A percentile compares a stretch with the other conserved stretches of the same genome.
These are phyloP conservation scores for Fregetta grallaria DNA, from an alignment of 2,113 vertebrate species.

Conservation along the genomic window DNA sequence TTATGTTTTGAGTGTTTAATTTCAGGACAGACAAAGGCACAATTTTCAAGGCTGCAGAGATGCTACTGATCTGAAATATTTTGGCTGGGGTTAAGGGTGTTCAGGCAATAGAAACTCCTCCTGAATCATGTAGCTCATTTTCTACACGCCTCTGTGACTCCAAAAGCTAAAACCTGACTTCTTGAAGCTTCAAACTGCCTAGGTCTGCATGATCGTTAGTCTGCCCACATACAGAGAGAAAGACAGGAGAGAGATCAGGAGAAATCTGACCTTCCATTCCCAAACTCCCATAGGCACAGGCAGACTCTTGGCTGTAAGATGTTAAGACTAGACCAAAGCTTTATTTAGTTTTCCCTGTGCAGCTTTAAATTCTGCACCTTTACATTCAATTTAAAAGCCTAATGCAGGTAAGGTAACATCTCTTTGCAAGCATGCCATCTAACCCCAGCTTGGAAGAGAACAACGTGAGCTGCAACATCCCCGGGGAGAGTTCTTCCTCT, in stretches of 20 bases:
- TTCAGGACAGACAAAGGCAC: neutral
- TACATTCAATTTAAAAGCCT: neutral
- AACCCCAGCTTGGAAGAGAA: neutral
- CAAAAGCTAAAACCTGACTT: neutral
- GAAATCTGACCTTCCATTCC: neutral
- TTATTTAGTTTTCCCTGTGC: neutral
- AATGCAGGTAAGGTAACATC: neutral
- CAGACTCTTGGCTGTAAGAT: neutral
- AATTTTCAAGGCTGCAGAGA: neutral
- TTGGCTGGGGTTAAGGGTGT: neutral
- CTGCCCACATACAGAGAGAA: neutral
- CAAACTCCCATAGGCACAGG: neutral
- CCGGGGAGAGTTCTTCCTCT: neutral
- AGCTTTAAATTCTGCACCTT: neutral
- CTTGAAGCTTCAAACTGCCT: neutral
- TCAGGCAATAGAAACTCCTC: neutral
- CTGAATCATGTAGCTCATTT: neutral
- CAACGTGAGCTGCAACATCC: neutral
- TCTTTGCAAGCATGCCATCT: neutral
- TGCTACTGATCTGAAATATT: neutral
- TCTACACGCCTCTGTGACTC: neutral
- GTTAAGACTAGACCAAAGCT: neutral
- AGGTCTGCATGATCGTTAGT: neutral
- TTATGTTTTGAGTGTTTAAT: rapidly evolving
- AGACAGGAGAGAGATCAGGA: neutral